Base-by-base conservation (phyloP, 2,797 vertebrate species). In the Esox masquinongy region DNA sequence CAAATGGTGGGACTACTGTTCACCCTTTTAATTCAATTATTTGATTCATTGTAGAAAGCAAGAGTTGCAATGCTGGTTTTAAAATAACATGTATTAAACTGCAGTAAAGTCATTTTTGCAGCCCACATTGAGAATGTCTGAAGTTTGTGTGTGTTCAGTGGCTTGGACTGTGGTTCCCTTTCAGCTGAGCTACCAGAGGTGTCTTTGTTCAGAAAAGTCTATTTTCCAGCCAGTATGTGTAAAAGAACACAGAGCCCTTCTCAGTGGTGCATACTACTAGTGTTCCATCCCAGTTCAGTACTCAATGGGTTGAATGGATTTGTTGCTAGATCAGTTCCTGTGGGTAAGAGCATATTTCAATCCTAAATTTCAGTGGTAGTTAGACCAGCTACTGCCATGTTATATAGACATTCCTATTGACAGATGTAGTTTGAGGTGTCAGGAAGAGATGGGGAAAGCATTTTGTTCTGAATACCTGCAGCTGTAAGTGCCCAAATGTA, bases 401-500 rank as follows among this genome's bases (percentile, higher is more conserved):
- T 53, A 93, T 91, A 91, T 91, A 93, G 92, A 94, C 90, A 94
- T 93, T 94, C 79, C 79, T 74, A 91, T 91, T 87, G 92, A 94
- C 91, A 91, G 93, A 90, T 93, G 92, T 94, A 89, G 93, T 93
- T 93, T 92, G 91, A 90, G 90, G 92, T 90, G 93, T 50, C 51
- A 88, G 90, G 92, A 92, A 94, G 90, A 22, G 16, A 61, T 43
- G 68, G 36, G 56, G 19, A 72, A 75, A 49, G 36, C 74, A 17
- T 74, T 68, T 70, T 51, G 14, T 29, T 68, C 17, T 71, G 24
- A 74, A 17, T 66, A 47, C 14, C 39, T 72, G 22, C 71, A 53
- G 49, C 26, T 51, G 51, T 82, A 80, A 50, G 77, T 75, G 72
- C 81, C 73, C 75, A 80, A 77, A 79, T 77, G 34, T 70, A 80